Conservation (phyloP, 2,113 vertebrate species). For the Pogona vitticeps region DNA sequence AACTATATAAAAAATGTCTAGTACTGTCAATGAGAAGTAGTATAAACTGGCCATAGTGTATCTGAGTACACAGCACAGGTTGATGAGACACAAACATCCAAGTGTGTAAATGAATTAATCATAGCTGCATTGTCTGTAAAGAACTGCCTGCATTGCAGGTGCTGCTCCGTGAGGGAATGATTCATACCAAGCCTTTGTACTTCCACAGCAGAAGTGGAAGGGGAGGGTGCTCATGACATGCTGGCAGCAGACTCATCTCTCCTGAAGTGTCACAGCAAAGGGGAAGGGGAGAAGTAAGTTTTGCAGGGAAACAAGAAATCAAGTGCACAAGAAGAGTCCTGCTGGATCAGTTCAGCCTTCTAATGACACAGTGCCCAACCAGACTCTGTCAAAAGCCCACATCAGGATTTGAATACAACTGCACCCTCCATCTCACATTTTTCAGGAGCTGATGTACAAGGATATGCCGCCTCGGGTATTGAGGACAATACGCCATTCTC, state of each 20-base stretch:
- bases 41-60: neutral
- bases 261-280: neutral
- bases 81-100: neutral
- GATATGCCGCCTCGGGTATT: no score
- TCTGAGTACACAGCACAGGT: neutral
- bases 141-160: neutral
- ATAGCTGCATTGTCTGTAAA: neutral
- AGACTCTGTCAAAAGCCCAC: no score
- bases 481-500: no score
- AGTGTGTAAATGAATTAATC: neutral
- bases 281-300: neutral
- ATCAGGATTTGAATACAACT: no score
- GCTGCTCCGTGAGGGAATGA: neutral
- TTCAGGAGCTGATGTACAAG: no score
- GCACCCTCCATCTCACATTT: no score
- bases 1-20: neutral
- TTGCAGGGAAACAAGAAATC: neutral
- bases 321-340: no score
- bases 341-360: no score
- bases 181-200: neutral
- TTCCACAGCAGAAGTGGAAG: neutral
- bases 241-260: neutral
- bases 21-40: neutral
- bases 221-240: neutral
- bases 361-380: no score